Conservation (phyloP, 2,888 invertebrate genomes). For the Zhuqinia jingwanae region DNA sequence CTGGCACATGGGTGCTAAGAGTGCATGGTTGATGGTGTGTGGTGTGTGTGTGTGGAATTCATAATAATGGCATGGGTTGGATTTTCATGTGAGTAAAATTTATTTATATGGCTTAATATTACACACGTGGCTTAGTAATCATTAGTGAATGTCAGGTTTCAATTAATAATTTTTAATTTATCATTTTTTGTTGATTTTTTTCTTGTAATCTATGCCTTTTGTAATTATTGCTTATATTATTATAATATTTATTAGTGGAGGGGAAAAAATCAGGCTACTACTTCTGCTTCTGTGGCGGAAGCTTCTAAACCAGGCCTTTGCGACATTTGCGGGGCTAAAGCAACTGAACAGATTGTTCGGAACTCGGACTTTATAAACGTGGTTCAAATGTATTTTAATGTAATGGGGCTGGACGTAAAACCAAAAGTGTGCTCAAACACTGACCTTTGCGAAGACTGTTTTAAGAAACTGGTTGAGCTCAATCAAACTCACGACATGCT, state of each 20-base stretch:
- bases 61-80: not conserved
- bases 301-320: not conserved
- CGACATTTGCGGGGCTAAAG: conserved; percentile 12
- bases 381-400: conserved; percentile 29
- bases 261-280: not conserved
- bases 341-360: conserved; percentile 17
- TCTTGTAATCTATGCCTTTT: not conserved
- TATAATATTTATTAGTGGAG: conserved; percentile 9
- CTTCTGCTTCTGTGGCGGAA: not conserved
- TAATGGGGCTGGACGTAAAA: conserved; percentile 43
- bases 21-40: not conserved
- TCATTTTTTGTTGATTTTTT: not conserved
- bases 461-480: conserved; percentile 20
- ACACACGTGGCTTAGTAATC: conserved; percentile 11
- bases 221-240: not conserved
- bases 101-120: conserved; percentile 6
- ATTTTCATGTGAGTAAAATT: not conserved
- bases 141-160: not conserved
- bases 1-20: not conserved
- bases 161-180: not conserved
- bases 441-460: conserved; percentile 38
- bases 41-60: not conserved
- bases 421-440: conserved; percentile 18
- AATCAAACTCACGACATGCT: conserved; percentile 23
- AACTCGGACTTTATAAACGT: conserved; percentile 1